Evolutionary conservation across 2,888 invertebrate species (phyloP), one percentile per base, ranked within the genome.

Genomic region (Troides aeacus): DNA sequence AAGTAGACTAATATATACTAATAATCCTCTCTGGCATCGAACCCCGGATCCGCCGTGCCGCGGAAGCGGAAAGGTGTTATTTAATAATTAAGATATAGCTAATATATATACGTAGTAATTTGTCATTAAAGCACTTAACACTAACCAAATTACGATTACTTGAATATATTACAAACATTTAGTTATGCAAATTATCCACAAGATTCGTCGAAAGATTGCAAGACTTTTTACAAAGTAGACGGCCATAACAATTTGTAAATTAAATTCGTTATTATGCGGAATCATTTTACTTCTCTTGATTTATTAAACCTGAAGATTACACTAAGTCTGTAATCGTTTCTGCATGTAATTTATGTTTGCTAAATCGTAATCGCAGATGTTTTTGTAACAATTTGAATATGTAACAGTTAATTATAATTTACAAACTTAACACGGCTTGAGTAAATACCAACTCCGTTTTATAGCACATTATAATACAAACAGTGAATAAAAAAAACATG

Each of bases 171-270:
- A 68, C 69, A 61, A 69, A 65, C 60, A 59, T 60, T 68, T 64
- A 64, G 62, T 61, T 65, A 65, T 69, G 69, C 36, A 62, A 68
- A 69, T 57, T 61, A 46, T 53, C 6, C 56, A 4, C 53, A 62
- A 65, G 69, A 65, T 69, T 56, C 61, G 56, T 24, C 8, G 56
- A 64, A 56, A 65, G 69, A 69, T 69, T 69, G 56, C 57, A 57
- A 30, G 60, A 61, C 30, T 62, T 70, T 66, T 70, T 63, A 21
- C 63, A 57, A 62, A 53, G 53, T 56, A 42, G 30, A 12, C 36
- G n/a, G 60, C 62, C 53, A 63, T 66, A 66, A 70, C 62, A 70
- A 63, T 63, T 70, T 66, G 66, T 70, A 66, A 68, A 66, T 70
- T 58, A 66, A 66, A 58, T 63, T 63, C 30, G 53, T 66, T 39